Percentiles rank a stretch among this genome's conserved stretches.
phyloP scores from a whole-genome alignment of 2,113 vertebrate genomes.

The Zosterops hypoxanthus region DNA sequence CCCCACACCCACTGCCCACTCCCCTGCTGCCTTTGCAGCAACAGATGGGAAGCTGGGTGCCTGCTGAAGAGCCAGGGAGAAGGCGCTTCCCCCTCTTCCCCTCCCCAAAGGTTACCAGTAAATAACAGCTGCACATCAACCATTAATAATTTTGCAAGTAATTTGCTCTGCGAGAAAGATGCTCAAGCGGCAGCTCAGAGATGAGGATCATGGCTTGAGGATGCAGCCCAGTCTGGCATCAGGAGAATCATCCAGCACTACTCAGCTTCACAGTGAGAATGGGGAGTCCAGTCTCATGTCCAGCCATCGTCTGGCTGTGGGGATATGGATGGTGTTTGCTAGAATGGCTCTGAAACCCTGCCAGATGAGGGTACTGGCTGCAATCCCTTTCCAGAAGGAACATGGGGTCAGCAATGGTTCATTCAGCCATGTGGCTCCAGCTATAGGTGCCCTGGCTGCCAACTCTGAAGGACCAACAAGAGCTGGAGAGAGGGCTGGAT shows the following conservation, averaged over 20 bases:
- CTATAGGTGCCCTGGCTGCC: background rate
- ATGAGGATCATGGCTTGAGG: background rate
- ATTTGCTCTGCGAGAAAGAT: background rate
- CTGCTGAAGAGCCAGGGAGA: slow-evolving; percentile 21
- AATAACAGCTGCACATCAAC: slow-evolving; percentile 18
- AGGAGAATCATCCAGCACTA: accelerated
- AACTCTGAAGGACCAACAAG: background rate
- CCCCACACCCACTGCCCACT: slow-evolving; percentile 50
- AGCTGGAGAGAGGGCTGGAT: background rate
- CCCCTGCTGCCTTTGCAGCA: background rate
- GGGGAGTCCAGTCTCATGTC: background rate
- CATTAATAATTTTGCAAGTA: background rate
- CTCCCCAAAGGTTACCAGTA: background rate
- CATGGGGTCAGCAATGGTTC: background rate
- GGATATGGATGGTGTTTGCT: background rate
- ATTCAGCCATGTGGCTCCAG: accelerated
- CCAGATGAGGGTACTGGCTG: background rate
- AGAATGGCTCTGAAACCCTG: background rate
- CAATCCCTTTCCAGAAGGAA: background rate
- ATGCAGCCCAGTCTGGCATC: background rate
- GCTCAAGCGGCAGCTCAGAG: background rate
- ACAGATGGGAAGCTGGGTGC: slow-evolving; percentile 53
- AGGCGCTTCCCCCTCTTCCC: background rate
- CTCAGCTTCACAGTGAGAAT: accelerated
- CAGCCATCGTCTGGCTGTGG: accelerated